phyloP scores from a whole-genome alignment of 2,113 vertebrate species.

The Eublepharis macularius region DNA sequence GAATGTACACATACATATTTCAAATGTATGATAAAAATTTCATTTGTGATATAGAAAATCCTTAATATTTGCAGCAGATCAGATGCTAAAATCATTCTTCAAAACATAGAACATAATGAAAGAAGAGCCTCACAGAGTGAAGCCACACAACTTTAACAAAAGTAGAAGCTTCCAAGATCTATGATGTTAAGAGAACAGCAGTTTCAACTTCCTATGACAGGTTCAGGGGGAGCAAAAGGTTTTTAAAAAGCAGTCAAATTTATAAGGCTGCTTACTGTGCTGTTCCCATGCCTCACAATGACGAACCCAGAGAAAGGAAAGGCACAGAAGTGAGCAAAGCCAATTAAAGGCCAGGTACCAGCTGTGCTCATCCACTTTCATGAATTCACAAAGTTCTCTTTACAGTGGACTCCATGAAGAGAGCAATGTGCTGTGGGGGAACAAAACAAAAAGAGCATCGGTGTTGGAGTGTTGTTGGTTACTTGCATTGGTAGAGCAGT shows the following conservation, averaged over 20 bases:
- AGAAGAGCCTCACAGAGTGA: not conserved
- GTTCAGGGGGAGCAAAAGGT: not conserved
- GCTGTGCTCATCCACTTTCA: not conserved
- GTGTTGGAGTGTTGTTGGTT: not conserved
- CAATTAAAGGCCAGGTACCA: not conserved
- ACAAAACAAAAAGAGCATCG: not conserved
- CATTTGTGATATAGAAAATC: not conserved
- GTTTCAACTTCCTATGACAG: not conserved
- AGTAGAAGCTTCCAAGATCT: not conserved
- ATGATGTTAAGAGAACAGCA: not conserved
- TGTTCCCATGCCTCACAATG: not conserved
- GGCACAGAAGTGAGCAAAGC: not conserved
- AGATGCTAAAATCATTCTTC: not conserved
- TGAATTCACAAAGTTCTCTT: not conserved
- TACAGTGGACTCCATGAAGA: not conserved
- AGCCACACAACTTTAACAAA: not conserved
- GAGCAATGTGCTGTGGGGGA: not conserved
- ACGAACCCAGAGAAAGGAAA: not conserved
- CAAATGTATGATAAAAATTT: not conserved
- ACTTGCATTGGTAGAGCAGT: not conserved
- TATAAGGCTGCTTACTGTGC: not conserved
- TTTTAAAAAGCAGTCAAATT: not conserved
- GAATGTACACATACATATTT: not conserved
- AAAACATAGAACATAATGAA: not conserved
- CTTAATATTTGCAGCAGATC: not conserved